A percentile compares a stretch with the other conserved stretches of the same genome.
These are phyloP conservation scores for Sinodicranocentrus sp. DNA, from an alignment of 2,888 invertebrate genomes.

Conservation along the genomic window DNA sequence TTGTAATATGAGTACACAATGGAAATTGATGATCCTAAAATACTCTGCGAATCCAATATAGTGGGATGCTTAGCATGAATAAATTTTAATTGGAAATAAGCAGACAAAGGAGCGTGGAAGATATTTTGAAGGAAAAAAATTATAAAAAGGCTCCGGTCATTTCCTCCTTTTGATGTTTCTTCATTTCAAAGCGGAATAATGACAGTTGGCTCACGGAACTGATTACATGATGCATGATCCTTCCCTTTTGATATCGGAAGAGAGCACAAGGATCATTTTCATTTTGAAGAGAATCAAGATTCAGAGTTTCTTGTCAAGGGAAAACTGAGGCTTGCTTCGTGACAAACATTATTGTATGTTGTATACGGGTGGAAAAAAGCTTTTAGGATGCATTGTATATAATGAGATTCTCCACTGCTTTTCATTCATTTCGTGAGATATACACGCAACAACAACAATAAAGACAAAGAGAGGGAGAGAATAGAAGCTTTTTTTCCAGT, in stretches of 20 bases:
- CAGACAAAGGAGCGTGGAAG: too few relatives aligned
- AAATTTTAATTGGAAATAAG: too few relatives aligned
- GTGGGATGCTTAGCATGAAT: too few relatives aligned
- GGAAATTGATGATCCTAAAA: too few relatives aligned
- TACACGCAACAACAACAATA: constrained; percentile 16
- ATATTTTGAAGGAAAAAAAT: too few relatives aligned
- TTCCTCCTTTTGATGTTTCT: too few relatives aligned
- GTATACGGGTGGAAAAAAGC: neutral
- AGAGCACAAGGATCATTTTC: constrained; percentile 39
- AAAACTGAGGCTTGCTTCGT: neutral
- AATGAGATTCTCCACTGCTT: constrained; percentile 57
- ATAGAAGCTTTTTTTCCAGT: constrained; percentile 18
- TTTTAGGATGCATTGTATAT: constrained; percentile 28
- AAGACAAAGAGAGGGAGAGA: constrained; percentile 2
- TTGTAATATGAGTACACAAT: too few relatives aligned
- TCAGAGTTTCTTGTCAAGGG: too few relatives aligned
- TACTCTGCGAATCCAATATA: too few relatives aligned
- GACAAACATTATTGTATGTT: constrained; percentile 16
- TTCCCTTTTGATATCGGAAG: constrained; percentile 36
- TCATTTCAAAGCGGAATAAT: constrained; percentile 4
- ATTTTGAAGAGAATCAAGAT: constrained; percentile 44
- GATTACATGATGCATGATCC: constrained; percentile 47
- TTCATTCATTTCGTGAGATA: constrained; percentile 40
- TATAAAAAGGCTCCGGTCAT: too few relatives aligned
- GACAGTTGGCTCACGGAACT: constrained; percentile 59